Conservation (phyloP, 2,797 vertebrate species). For the Fringilla coelebs region DNA sequence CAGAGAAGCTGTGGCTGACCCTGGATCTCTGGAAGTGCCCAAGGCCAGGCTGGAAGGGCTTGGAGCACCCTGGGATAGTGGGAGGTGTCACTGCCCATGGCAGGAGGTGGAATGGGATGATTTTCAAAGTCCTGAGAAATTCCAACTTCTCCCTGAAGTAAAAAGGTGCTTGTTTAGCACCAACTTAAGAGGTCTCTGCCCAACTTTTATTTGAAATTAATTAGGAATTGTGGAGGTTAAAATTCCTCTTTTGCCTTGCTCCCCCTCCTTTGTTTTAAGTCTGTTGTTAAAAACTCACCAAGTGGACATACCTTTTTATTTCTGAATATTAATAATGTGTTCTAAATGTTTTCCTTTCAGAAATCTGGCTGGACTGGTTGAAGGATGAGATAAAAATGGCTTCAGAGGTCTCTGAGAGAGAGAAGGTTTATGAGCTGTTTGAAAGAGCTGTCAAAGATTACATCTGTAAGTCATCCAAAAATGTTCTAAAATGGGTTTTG, state of each 20-base stretch:
- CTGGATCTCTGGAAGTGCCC: background rate
- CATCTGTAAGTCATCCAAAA: conserved; percentile 83
- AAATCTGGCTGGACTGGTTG: conserved; percentile 97
- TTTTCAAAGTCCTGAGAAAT: background rate
- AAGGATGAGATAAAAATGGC: conserved; percentile 93
- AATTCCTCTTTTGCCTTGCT: background rate
- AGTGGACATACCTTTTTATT: accelerated
- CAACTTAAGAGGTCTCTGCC: accelerated
- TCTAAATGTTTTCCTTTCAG: conserved; percentile 59
- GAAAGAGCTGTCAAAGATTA: conserved; percentile 93
- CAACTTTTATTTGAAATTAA: background rate
- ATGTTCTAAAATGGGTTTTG: accelerated
- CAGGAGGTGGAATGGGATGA: background rate
- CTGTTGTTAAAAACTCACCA: background rate
- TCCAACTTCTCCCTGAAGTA: background rate
- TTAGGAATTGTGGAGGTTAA: background rate
- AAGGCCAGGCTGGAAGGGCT: accelerated
- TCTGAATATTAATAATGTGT: background rate
- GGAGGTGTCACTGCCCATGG: background rate
- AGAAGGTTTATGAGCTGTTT: conserved; percentile 91
- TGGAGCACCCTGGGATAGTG: accelerated
- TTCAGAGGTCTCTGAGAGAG: conserved; percentile 82
- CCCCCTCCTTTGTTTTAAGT: background rate
- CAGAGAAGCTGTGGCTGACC: background rate
- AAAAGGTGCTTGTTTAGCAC: background rate